Evolutionary conservation across 2,888 invertebrate species (phyloP).

Genomic region (Pandemis corylana): DNA sequence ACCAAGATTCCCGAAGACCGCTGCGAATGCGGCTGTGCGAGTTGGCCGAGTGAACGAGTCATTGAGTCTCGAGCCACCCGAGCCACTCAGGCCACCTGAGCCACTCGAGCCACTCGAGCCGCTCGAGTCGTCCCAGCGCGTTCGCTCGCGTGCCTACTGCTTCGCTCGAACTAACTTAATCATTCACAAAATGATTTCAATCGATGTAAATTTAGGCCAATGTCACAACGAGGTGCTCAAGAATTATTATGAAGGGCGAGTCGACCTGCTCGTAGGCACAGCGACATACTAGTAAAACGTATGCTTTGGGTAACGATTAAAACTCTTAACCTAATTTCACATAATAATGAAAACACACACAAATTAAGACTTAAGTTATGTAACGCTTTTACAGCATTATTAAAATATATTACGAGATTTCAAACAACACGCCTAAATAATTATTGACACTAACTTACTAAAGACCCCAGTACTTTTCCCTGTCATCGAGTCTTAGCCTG

Average conservation of each 20-base stretch:
- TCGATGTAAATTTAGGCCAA: conserved; percentile 18
- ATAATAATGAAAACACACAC: conserved; percentile 79
- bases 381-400: conserved; percentile 68
- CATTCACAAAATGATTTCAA: conserved; percentile 23
- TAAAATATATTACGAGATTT: conserved; percentile 84
- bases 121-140: conserved; percentile 7
- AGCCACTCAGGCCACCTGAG: background rate
- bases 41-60: background rate
- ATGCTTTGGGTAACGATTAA: conserved; percentile 81
- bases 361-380: conserved; percentile 73
- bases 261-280: conserved; percentile 52
- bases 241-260: conserved; percentile 46
- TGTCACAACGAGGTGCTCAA: conserved; percentile 27
- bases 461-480: conserved; percentile 76
- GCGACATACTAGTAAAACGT: conserved; percentile 65
- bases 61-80: conserved; percentile 1
- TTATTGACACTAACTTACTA: conserved; percentile 66
- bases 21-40: conserved; percentile 18
- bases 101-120: background rate
- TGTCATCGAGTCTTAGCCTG: conserved; percentile 64
- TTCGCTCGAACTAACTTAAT: conserved; percentile 16
- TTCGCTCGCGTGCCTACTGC: conserved; percentile 25
- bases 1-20: conserved; percentile 66
- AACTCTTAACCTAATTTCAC: conserved; percentile 77
- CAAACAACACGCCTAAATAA: conserved; percentile 79